Base-by-base conservation (phyloP, 2,888 invertebrate genomes). In the Chironomus riparius region DNA sequence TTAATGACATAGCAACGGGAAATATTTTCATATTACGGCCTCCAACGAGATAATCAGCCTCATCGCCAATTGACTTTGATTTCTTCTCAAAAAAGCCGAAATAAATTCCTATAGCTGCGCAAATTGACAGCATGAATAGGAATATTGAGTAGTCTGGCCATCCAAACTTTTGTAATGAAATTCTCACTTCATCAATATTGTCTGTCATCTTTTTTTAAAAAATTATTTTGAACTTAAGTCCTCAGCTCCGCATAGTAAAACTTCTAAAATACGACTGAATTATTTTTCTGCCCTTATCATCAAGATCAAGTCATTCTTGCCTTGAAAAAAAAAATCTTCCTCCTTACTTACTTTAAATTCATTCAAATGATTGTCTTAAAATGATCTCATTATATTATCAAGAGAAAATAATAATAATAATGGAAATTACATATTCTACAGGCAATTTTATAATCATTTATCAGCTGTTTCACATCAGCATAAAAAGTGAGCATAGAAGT, bases 101-200 rank as follows among this genome's bases (percentile, higher is more conserved):
- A 81, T 92, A 93, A n/a, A 94, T 83, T 0, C 95, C 95, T 68
- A 95, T 91, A 12, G 87, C 84, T 0, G 93, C 90, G 83, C 93
- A 94, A 50, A 91, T 86, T 13, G 88, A 84, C 79, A 95, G 83
- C 93, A 94, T 93, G 0, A 88, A 80, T 76, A 88, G 86, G 82
- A 94, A 94, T 78, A 94, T 90, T 1, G 90, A 81, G 83, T 95
- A 95, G 82, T 95, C 95, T 72, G 86, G 86, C 87, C 88, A 88
- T 13, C 89, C 88, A 80, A 92, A 92, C 78, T 85, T 87, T 80
- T 90, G 90, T 83, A 91, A 84, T 70, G 87, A 81, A 68, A 80
- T 79, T 73, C 83, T 81, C 76, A 84, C 80, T 79, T 84, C 83
- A 48, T 83, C 81, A 69, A 84, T 82, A 28, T 78, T 71, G 5